Evolutionary conservation across 2,113 vertebrate species (phyloP).

Genomic region (Ameiurus melas): DNA sequence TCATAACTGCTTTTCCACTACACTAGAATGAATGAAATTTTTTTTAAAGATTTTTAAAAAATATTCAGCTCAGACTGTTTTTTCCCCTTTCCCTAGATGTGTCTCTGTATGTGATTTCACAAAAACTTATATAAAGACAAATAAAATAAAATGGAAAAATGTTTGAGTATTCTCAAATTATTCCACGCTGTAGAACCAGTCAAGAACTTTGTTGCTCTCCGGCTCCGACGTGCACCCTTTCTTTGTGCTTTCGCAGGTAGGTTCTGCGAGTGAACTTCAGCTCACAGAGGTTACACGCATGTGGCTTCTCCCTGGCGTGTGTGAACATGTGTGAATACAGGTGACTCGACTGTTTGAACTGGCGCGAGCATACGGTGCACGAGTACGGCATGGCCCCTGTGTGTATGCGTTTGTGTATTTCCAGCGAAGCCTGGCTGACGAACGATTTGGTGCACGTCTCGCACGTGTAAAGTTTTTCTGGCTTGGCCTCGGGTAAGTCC

Average conservation of each 20-base stretch:
- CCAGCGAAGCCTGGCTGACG: constrained; percentile 5
- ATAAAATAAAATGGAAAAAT: too few relatives aligned
- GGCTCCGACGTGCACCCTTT: background rate
- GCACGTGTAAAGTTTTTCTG: constrained; percentile 33
- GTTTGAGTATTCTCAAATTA: too few relatives aligned
- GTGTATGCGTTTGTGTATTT: constrained; percentile 49
- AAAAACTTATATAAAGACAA: background rate
- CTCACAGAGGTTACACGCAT: constrained; percentile 21
- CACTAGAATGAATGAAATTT: background rate
- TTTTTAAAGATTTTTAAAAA: background rate
- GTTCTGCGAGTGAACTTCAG: constrained; percentile 29
- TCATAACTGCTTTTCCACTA: background rate
- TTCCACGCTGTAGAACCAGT: background rate
- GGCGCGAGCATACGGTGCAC: constrained; percentile 30
- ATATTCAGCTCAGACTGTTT: background rate
- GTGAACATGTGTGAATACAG: constrained; percentile 29
- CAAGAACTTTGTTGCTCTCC: background rate
- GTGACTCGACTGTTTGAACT: constrained; percentile 38
- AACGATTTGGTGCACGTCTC: constrained; percentile 40
- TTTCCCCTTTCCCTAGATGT: background rate
- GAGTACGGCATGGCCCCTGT: constrained; percentile 36
- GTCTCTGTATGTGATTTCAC: background rate
- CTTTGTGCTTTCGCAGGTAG: constrained; percentile 12
- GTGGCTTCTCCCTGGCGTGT: constrained; percentile 30
- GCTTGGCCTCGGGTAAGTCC: background rate